phyloP scores from a whole-genome alignment of 1,140 invertebrate genomes.

The Nasonia longicornis region DNA sequence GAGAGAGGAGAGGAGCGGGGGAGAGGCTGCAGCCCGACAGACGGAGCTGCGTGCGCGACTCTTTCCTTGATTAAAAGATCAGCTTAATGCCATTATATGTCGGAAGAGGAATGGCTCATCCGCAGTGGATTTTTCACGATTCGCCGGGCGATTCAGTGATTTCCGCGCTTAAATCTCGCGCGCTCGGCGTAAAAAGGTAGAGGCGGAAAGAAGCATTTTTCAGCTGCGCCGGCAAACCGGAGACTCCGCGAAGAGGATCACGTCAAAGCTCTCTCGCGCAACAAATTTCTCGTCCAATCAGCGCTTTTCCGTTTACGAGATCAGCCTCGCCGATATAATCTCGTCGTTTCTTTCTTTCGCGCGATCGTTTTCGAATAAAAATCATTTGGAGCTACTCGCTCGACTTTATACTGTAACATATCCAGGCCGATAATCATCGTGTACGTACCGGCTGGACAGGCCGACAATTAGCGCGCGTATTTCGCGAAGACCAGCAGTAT shows the following conservation, averaged over 20 bases:
- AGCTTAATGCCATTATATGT: slow-evolving; percentile 40
- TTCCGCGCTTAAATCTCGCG: slow-evolving; percentile 25
- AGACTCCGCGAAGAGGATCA: not conserved
- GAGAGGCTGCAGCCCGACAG: not conserved
- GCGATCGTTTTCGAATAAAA: not conserved
- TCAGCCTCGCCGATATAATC: not conserved
- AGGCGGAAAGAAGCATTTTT: slow-evolving; percentile 25
- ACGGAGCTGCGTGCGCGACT: slow-evolving; percentile 9
- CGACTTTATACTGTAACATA: not conserved
- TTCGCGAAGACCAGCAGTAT: not conserved
- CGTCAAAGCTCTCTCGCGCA: not conserved
- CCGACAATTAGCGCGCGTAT: slow-evolving; percentile 12
- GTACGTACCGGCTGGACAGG: not conserved
- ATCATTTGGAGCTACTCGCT: too few species aligned
- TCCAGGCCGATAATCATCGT: slow-evolving; percentile 12
- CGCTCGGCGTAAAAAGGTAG: slow-evolving; percentile 32
- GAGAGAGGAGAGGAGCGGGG: too few species aligned
- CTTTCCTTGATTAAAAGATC: slow-evolving; percentile 43
- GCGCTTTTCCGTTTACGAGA: slow-evolving; percentile 25
- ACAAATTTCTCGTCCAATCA: slow-evolving; percentile 39
- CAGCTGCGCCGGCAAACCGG: slow-evolving; percentile 20
- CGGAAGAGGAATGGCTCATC: slow-evolving; percentile 30
- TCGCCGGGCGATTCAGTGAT: slow-evolving; percentile 32
- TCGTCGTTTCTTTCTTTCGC: not conserved
- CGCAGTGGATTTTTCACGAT: slow-evolving; percentile 37